phyloP scores from a whole-genome alignment of 1,140 invertebrate species.

The Drosophila seguyi region DNA sequence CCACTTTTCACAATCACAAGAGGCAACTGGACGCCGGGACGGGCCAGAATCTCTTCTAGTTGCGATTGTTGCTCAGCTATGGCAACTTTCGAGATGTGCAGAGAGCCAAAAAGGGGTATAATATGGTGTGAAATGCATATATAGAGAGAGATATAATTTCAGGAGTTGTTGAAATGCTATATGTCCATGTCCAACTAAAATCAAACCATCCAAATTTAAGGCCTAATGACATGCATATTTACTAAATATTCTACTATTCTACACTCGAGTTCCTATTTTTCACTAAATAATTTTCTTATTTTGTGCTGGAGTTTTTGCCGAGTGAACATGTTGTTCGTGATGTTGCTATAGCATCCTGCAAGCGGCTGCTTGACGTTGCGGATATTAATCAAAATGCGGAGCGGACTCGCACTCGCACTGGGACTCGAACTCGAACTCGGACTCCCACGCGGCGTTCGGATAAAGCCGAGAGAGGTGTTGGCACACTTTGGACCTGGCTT shows the following conservation, averaged over 20 bases:
- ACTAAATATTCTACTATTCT: not conserved
- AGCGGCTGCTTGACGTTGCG: constrained; percentile 56
- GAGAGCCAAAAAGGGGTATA: not conserved
- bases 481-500: constrained; percentile 59
- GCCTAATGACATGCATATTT: not conserved
- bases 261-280: not conserved
- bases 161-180: too few species aligned
- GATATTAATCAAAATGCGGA: constrained; percentile 80
- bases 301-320: not conserved
- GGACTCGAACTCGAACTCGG: constrained; percentile 10
- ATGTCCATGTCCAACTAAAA: not conserved
- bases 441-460: constrained; percentile 33
- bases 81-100: constrained; percentile 40
- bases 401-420: constrained; percentile 16
- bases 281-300: not conserved
- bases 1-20: constrained; percentile 78
- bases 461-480: constrained; percentile 50
- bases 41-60: constrained; percentile 61
- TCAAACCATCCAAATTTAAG: not conserved
- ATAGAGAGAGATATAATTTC: too few species aligned
- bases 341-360: constrained; percentile 37
- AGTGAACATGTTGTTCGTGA: constrained; percentile 27
- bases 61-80: constrained; percentile 59
- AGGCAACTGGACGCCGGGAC: constrained; percentile 28
- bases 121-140: too few species aligned